phyloP scores from a whole-genome alignment of 2,888 invertebrate genomes.

The Steinernema hermaphroditum region DNA sequence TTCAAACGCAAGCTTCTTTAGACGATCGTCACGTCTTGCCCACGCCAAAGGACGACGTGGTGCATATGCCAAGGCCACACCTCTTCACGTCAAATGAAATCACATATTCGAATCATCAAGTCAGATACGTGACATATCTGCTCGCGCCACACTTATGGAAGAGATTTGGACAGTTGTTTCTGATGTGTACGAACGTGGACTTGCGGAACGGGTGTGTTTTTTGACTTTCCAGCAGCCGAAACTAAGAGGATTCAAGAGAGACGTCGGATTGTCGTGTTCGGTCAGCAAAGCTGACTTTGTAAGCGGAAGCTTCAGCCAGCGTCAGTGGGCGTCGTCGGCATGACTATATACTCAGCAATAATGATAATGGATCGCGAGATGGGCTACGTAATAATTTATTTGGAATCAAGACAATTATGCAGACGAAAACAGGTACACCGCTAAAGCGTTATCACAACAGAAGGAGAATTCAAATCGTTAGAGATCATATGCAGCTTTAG shows the following conservation, averaged over 20 bases:
- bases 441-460: constrained; percentile 23
- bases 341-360: background rate
- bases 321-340: background rate
- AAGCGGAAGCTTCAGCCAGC: background rate
- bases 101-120: constrained; percentile 23
- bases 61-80: background rate
- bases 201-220: no score
- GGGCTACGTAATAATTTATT: background rate
- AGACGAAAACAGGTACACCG: constrained; percentile 15
- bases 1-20: constrained; percentile 24
- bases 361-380: background rate
- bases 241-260: constrained; percentile 14
- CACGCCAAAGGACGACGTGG: constrained; percentile 1
- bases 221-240: no score
- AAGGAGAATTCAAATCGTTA: background rate
- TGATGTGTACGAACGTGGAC: no score
- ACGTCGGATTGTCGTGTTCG: background rate
- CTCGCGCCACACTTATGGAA: background rate
- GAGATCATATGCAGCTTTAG: constrained; percentile 24
- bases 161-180: no score
- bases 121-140: background rate
- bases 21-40: constrained; percentile 15
- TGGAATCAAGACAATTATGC: constrained; percentile 1
- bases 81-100: constrained; percentile 25
- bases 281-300: background rate